Evolutionary conservation across 1,140 invertebrate species (phyloP).

Genomic region (Drosophila sulfurigaster): DNA sequence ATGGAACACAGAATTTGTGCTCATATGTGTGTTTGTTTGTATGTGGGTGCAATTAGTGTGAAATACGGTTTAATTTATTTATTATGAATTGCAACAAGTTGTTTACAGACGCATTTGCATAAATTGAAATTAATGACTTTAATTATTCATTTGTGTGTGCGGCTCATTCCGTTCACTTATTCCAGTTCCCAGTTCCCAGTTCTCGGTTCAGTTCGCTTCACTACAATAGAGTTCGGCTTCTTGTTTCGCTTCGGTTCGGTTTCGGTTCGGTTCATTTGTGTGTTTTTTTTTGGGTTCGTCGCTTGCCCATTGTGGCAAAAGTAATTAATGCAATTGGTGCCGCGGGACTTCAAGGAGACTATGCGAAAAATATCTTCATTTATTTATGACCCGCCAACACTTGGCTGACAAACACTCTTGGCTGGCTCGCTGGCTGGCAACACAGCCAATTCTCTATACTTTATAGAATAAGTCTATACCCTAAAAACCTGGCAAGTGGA

Average conservation of each 20-base stretch:
- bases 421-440: neutral
- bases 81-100: conserved; percentile 84
- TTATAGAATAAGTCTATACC: neutral
- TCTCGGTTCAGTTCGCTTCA: conserved; percentile 13
- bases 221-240: conserved; percentile 2
- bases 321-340: conserved; percentile 82
- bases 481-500: neutral
- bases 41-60: conserved; percentile 80
- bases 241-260: conserved; percentile 21
- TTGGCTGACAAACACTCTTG: conserved; percentile 49
- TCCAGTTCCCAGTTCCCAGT: neutral
- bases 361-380: conserved; percentile 72
- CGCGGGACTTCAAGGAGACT: conserved; percentile 72
- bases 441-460: neutral
- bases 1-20: neutral
- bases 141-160: conserved; percentile 75
- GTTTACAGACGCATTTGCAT: conserved; percentile 84
- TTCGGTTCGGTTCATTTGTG: conserved; percentile 21
- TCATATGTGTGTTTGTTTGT: conserved; percentile 29
- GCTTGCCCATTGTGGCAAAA: conserved; percentile 60
- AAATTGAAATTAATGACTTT: conserved; percentile 84
- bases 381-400: conserved; percentile 77
- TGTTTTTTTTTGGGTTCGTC: conserved; percentile 10
- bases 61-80: conserved; percentile 84
- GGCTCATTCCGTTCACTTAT: conserved; percentile 21